Percentiles rank a stretch among this genome's conserved stretches.
Conservation (phyloP, 2,113 vertebrate genomes). For the Carettochelys insculpta region DNA sequence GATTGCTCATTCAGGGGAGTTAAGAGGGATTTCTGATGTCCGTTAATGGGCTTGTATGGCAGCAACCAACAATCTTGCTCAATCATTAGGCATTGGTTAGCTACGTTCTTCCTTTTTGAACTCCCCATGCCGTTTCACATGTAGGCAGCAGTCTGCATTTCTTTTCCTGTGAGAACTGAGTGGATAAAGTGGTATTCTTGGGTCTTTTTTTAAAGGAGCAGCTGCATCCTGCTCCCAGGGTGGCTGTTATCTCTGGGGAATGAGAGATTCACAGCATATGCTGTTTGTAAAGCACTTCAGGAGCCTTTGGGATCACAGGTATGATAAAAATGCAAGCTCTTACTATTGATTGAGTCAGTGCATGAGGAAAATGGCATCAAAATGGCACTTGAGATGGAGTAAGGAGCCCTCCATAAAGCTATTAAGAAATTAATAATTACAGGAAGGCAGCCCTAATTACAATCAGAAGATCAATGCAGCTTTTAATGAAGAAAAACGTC, state of each 20-base stretch:
- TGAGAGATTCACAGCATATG: conserved; percentile 3
- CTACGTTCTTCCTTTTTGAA: background rate
- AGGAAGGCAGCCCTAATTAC: conserved; percentile 69
- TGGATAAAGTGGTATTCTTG: background rate
- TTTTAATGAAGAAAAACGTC: conserved; percentile 62
- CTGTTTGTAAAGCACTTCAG: conserved; percentile 46
- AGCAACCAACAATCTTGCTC: background rate
- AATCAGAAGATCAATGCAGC: conserved; percentile 58
- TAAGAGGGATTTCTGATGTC: background rate
- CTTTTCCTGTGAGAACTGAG: background rate
- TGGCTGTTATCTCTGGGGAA: conserved; percentile 56
- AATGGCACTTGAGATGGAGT: conserved; percentile 63
- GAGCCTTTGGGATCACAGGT: background rate
- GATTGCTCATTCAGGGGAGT: background rate
- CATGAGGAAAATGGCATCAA: conserved; percentile 58
- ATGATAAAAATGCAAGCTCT: conserved; percentile 14
- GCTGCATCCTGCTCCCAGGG: background rate
- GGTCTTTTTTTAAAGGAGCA: conserved; percentile 32
- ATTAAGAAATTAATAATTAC: conserved; percentile 73
- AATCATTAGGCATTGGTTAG: background rate
- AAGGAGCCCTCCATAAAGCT: conserved; percentile 67
- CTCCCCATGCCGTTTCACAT: background rate
- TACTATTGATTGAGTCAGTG: conserved; percentile 57
- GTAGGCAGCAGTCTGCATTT: background rate
- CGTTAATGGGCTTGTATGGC: background rate